A percentile compares a stretch with the other conserved stretches of the same genome.
These are phyloP conservation scores for Anoura caudifer DNA, from an alignment of 2,113 vertebrate genomes.

Conservation along the genomic window DNA sequence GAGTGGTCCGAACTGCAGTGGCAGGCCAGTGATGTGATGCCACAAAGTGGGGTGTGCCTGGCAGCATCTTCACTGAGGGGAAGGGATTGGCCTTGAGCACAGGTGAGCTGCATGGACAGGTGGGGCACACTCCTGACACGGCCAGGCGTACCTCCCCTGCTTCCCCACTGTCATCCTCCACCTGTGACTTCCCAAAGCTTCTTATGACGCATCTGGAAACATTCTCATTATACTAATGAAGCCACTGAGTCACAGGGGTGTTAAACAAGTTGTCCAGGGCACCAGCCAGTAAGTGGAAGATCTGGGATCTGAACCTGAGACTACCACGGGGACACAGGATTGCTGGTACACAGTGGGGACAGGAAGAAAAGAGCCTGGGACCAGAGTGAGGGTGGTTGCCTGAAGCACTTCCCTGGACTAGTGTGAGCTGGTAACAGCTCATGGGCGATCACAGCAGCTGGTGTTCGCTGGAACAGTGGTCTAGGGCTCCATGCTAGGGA, in stretches of 20 bases:
- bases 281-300: background rate
- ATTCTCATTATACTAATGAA: background rate
- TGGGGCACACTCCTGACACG: rapidly evolving
- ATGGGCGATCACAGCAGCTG: background rate
- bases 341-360: rapidly evolving
- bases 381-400: background rate
- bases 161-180: background rate
- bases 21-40: background rate
- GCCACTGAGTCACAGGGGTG: background rate
- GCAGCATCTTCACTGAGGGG: background rate
- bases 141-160: background rate
- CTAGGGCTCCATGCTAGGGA: background rate
- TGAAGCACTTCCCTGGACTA: background rate
- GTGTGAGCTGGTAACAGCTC: rapidly evolving
- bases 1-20: background rate
- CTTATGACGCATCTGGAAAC: background rate
- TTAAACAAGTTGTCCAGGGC: background rate
- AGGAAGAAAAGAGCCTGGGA: background rate
- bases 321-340: background rate
- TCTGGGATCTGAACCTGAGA: background rate
- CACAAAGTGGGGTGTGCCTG: no score
- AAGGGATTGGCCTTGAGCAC: background rate
- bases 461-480: rapidly evolving
- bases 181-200: background rate
- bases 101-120: background rate